These are phyloP conservation scores for Adoxophyes honmai DNA, from an alignment of 1,140 invertebrate species.

Conservation along the genomic window DNA sequence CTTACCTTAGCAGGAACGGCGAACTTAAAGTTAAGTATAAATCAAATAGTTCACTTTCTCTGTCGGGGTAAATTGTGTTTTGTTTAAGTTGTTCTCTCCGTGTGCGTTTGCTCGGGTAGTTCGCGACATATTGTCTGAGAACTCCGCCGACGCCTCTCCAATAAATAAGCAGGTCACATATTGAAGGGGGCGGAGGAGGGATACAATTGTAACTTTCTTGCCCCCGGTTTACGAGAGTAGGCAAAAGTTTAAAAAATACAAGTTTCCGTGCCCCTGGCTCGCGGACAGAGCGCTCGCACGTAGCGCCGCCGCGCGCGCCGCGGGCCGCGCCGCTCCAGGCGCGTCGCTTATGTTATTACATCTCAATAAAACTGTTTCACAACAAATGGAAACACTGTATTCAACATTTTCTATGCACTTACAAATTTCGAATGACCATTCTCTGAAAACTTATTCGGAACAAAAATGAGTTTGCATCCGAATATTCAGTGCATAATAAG, in stretches of 20 bases:
- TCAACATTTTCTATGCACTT: slow-evolving; percentile 41
- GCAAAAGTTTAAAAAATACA: slow-evolving; percentile 76
- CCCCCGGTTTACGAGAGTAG: slow-evolving; percentile 55
- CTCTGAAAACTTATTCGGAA: slow-evolving; percentile 49
- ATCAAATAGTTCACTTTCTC: slow-evolving; percentile 53
- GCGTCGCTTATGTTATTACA: slow-evolving; percentile 9
- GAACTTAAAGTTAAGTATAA: slow-evolving; percentile 38
- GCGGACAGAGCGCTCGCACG: slow-evolving; percentile 50
- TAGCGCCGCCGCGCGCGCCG: not conserved
- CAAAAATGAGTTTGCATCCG: slow-evolving; percentile 64
- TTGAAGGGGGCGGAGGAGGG: slow-evolving; percentile 70
- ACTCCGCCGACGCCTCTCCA: slow-evolving; percentile 68
- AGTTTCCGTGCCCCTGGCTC: slow-evolving; percentile 50
- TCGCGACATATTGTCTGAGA: slow-evolving; percentile 73
- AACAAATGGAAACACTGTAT: not conserved
- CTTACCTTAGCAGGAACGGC: slow-evolving; percentile 15
- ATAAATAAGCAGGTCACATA: slow-evolving; percentile 77
- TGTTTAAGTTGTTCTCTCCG: slow-evolving; percentile 52
- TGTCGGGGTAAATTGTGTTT: slow-evolving; percentile 55
- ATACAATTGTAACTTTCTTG: slow-evolving; percentile 75
- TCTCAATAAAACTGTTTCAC: slow-evolving; percentile 14
- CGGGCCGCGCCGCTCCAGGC: slow-evolving; percentile 11
- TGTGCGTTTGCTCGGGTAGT: slow-evolving; percentile 51
- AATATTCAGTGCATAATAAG: slow-evolving; percentile 63
- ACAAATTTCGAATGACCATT: slow-evolving; percentile 46